Conservation (phyloP, 2,888 invertebrate genomes). For the Pterostichus madidus region DNA sequence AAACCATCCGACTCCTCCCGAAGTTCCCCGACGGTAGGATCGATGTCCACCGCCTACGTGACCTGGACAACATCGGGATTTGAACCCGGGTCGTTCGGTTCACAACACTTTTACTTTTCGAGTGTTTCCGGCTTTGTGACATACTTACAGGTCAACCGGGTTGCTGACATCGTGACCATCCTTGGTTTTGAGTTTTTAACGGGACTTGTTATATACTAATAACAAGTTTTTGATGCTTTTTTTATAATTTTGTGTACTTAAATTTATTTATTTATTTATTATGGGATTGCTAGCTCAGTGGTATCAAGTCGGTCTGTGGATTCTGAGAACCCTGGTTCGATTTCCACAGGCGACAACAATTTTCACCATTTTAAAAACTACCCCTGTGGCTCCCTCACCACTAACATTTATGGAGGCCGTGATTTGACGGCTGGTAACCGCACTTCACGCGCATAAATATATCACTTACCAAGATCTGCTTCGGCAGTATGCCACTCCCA, state of each 20-base stretch:
- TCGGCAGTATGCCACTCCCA: too few relatives aligned
- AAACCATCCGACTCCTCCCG: neutral
- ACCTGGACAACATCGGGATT: slow-evolving; percentile 38
- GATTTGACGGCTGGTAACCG: too few relatives aligned
- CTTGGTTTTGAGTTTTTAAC: neutral
- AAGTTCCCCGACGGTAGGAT: neutral
- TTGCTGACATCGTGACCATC: slow-evolving; percentile 11
- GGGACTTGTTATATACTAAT: too few relatives aligned
- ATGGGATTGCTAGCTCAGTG: too few relatives aligned
- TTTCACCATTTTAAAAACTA: too few relatives aligned
- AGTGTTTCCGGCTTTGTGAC: slow-evolving; percentile 34
- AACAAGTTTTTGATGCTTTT: neutral
- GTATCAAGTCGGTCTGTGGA: too few relatives aligned
- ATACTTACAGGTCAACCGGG: slow-evolving; percentile 27
- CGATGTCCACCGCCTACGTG: slow-evolving; percentile 20
- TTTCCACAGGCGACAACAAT: too few relatives aligned
- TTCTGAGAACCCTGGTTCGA: too few relatives aligned
- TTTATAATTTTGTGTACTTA: neutral
- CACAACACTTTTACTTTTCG: slow-evolving; percentile 23
- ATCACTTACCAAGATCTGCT: too few relatives aligned
- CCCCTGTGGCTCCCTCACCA: too few relatives aligned
- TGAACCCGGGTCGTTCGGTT: slow-evolving; percentile 21
- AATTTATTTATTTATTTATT: neutral
- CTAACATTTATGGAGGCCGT: too few relatives aligned
- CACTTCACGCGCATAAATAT: too few relatives aligned